Evolutionary conservation across 2,888 invertebrate genomes (phyloP), one percentile per base, ranked within the genome.

Genomic region (Eilema caniola): DNA sequence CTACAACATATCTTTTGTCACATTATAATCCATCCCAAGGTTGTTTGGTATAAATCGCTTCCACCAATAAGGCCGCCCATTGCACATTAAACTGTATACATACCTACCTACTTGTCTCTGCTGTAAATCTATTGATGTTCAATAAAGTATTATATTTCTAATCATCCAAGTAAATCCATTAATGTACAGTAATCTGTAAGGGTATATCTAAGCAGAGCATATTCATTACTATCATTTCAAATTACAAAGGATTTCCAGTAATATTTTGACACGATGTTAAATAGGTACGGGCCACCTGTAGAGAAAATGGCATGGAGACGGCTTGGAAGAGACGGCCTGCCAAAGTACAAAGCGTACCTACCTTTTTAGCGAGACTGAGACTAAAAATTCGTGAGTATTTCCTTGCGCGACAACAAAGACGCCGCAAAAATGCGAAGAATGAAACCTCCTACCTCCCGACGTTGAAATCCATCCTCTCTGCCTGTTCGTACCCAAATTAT

Each of bases 351-450:
- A 89, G 88, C 85, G 85, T 84, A 85, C 88, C 89, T 84, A 85
- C 88, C 90, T 88, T 90, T 90, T 89, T 86, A 89, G 85, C 80
- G 83, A 83, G 79, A 80, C 83, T 83, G 85, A 83, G 83, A 87
- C 86, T 84, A 83, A 87, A 88, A 88, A 88, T 89, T 88, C 86
- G 83, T 83, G 85, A 87, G 84, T 82, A 89, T 89, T 89, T 88
- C 85, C 87, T 84, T 77, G 77, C 77, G 83, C 83, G 81, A 83
- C 83, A 78, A 84, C 86, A 89, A 88, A 90, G 87, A 85, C 85
- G 84, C 90, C 90, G 85, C 90, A 89, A 88, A 90, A 90, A 90
- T 90, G 88, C 83, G 83, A 88, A 85, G 87, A 89, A 88, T 88
- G 86, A 79, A 78, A 83, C 83, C 83, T 70, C 63, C 83, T 80